These are phyloP conservation scores for Gnathonemus echidnorhynchus DNA, from an alignment of 2,113 vertebrate genomes.

Conservation along the genomic window DNA sequence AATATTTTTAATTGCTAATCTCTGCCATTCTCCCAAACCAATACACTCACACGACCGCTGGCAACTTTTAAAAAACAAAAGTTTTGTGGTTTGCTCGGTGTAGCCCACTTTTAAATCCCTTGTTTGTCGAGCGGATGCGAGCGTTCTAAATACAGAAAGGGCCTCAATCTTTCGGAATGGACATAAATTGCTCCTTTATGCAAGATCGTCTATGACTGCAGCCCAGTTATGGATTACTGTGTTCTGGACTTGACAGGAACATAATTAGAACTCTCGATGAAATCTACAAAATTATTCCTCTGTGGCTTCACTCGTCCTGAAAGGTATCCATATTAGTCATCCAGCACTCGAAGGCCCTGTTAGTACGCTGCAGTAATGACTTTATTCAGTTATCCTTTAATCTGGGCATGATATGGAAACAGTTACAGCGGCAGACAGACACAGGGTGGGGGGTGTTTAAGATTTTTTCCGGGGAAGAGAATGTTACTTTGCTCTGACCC, in stretches of 20 bases:
- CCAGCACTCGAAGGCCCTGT: slow-evolving; percentile 53
- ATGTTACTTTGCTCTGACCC: neutral
- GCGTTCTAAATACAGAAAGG: slow-evolving; percentile 61
- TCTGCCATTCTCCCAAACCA: neutral
- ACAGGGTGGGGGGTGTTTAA: slow-evolving; percentile 3
- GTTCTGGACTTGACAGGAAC: slow-evolving; percentile 85
- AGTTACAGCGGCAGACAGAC: slow-evolving; percentile 32
- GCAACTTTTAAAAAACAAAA: slow-evolving; percentile 34
- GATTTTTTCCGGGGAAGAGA: neutral
- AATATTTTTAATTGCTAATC: neutral
- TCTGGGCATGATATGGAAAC: slow-evolving; percentile 49
- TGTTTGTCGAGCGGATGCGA: slow-evolving; percentile 68
- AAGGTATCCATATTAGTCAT: slow-evolving; percentile 83
- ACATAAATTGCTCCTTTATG: slow-evolving; percentile 72
- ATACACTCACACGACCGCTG: neutral
- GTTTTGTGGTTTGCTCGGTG: slow-evolving; percentile 46
- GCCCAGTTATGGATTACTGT: slow-evolving; percentile 82
- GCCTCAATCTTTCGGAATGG: slow-evolving; percentile 54
- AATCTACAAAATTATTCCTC: slow-evolving; percentile 87
- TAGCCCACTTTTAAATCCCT: slow-evolving; percentile 63
- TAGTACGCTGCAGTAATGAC: slow-evolving; percentile 73
- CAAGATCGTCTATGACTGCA: slow-evolving; percentile 61
- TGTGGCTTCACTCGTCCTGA: slow-evolving; percentile 75
- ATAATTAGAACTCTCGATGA: slow-evolving; percentile 93
- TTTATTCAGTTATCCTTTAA: slow-evolving; percentile 77